Evolutionary conservation across 2,888 invertebrate genomes (phyloP), one percentile per base, ranked within the genome.

Genomic region (Drosophila demipolita): DNA sequence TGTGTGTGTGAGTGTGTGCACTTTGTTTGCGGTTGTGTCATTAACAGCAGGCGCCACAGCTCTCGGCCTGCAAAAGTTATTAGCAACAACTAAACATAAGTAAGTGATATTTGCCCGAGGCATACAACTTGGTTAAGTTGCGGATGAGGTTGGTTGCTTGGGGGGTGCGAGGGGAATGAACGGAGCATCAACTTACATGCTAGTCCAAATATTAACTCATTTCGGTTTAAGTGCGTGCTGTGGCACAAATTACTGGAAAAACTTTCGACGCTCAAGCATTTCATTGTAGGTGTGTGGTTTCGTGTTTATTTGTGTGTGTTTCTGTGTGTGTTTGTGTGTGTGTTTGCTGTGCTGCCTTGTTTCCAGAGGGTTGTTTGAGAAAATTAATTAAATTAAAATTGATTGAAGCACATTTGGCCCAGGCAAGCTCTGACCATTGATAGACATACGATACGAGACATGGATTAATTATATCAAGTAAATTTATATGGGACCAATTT

Each of bases 21-120:
- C 90, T 88, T 88, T 88, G 90, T 88, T 88, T 88, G 90, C 88
- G 87, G 90, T 85, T 90, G 86, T 88, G 90, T 87, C 87, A 88
- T 88, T 88, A 88, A 89, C 87, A 87, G 87, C 87, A 90, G 90
- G 87, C 86, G 81, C 90, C 85, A 76, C 81, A 87, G 70, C 70
- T 70, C 74, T 72, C 69, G 80, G 83, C 75, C 81, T 75, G 75
- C 75, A 88, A 73, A 81, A 88, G 82, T 87, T 90, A 87, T 90
- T 84, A 75, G 87, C 83, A 84, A 82, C 87, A 87, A 80, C 90
- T 88, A 80, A 82, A 78, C 87, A 86, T 75, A 83, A 89, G 89
- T 87, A 89, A 90, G 89, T 84, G 85, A 89, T 87, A 89, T 90
- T 90, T 90, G 89, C 75, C 75, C 57, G 66, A 63, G 64, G 80